Percentiles rank a stretch among this genome's conserved stretches.
Conservation (phyloP, 2,113 vertebrate species). For the Raphicerus campestris region DNA sequence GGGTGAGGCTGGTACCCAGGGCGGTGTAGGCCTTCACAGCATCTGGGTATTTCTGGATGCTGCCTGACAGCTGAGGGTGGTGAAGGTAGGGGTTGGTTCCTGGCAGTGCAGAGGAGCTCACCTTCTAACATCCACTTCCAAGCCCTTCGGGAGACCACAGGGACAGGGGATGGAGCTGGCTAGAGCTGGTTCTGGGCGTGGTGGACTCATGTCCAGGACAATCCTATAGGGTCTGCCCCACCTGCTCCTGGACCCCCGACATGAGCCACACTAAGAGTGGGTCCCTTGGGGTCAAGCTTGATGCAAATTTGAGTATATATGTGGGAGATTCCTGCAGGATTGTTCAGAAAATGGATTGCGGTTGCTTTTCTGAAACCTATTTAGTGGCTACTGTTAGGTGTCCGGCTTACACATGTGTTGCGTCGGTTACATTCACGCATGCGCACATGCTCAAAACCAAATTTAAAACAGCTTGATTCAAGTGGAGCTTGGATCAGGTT, state of each 20-base stretch:
- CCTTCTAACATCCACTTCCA: neutral
- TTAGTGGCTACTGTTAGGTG: neutral
- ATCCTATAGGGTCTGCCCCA: fast-evolving
- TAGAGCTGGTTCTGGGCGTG: neutral
- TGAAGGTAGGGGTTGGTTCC: neutral
- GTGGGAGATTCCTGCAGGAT: neutral
- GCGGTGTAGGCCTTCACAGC: neutral
- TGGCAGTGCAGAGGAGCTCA: neutral
- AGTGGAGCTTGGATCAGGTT: neutral
- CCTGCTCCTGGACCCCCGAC: fast-evolving
- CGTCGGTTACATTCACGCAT: fast-evolving
- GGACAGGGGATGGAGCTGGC: no score
- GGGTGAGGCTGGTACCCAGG: neutral
- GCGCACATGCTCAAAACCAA: neutral
- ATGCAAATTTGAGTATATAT: neutral
- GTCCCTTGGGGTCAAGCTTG: neutral
- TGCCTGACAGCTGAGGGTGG: neutral
- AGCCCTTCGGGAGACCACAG: neutral
- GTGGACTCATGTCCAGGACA: neutral
- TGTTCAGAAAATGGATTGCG: neutral
- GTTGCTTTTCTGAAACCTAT: neutral
- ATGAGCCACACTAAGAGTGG: neutral
- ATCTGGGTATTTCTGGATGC: neutral
- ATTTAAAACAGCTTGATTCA: neutral
- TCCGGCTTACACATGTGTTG: neutral